Evolutionary conservation across 2,888 invertebrate genomes (phyloP).

Genomic region (Cosmia pyralina): DNA sequence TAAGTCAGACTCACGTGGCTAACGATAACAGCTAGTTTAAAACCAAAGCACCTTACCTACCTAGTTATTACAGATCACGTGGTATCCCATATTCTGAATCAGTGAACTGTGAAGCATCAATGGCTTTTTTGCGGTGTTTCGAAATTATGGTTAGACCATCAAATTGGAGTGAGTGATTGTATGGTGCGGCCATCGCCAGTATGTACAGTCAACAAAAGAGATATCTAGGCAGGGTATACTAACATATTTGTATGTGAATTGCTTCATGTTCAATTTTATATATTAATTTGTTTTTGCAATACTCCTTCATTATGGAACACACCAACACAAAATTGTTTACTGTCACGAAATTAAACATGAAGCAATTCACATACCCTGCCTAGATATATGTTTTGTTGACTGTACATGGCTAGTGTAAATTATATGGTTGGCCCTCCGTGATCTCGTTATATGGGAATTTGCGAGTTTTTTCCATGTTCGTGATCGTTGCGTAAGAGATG

Average conservation of each 20-base stretch:
- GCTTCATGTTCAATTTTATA: too few species aligned
- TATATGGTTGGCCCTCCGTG: conserved; percentile 41
- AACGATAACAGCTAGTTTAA: conserved; percentile 1
- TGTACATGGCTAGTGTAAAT: conserved; percentile 45
- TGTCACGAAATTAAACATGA: too few species aligned
- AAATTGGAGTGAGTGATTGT: conserved; percentile 56
- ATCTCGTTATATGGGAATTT: conserved; percentile 32
- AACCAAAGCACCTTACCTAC: not conserved
- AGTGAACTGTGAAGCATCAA: conserved; percentile 42
- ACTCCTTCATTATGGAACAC: too few species aligned
- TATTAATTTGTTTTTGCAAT: too few species aligned
- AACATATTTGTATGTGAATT: too few species aligned
- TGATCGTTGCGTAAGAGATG: conserved; percentile 16
- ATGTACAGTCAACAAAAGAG: too few species aligned
- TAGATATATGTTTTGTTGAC: too few species aligned
- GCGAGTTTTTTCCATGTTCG: conserved; percentile 22
- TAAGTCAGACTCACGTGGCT: not conserved
- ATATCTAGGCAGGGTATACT: too few species aligned
- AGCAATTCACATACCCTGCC: too few species aligned
- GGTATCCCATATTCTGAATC: conserved; percentile 29
- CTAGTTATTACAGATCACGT: conserved; percentile 37
- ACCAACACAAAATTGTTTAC: too few species aligned
- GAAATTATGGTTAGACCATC: conserved; percentile 51
- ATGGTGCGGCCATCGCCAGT: conserved; percentile 9
- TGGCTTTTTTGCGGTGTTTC: conserved; percentile 55